Base-by-base conservation (phyloP, 2,113 vertebrate genomes). In the Columbina picui region DNA sequence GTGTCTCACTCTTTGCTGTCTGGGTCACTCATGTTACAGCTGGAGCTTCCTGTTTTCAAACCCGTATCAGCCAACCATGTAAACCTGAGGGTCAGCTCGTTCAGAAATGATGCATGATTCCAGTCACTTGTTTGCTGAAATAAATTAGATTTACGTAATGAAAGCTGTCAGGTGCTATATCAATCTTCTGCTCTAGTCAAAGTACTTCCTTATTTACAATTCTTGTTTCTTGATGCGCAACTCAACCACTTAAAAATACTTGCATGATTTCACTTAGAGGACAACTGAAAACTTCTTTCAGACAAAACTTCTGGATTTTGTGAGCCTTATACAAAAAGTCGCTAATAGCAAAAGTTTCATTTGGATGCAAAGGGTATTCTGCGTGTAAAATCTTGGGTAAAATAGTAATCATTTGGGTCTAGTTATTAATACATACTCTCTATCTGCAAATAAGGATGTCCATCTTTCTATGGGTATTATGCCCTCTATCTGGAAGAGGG, bases 21-120 rank as follows among this genome's bases (percentile, higher is more conserved):
- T 98, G 98, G 98, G 98, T 98, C 98, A 98, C 95, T 98, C 95
- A 80, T 96, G 97, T 97, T 98, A 97, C 97, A 98, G 98, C 97
- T 98, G 97, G 98, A 47, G 93, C 96, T 98, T 98, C 98, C 98
- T 98, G 98, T 98, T 98, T 98, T 98, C 90, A 96, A 97, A 92
- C 87, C 93, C 96, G 1, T 97, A 97, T 89, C 83, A 98, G 96
- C 97, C 97, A 98, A 98, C 97, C 97, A 96, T 97, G 96, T 97
- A 98, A 98, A 97, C 75, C 94, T 92, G 87, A 96, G 96, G 96
- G 97, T 97, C 97, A 97, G 92, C 97, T 97, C 87, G 96, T 98
- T 97, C 95, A 95, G 91, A 96, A 97, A 96, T 92, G 96, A 93
- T 92, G 96, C 91, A 74, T 80, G 90, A 96, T 96, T 98, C 97